These are phyloP conservation scores for Heliconius nattereri DNA, from an alignment of 1,140 invertebrate genomes.

Conservation along the genomic window DNA sequence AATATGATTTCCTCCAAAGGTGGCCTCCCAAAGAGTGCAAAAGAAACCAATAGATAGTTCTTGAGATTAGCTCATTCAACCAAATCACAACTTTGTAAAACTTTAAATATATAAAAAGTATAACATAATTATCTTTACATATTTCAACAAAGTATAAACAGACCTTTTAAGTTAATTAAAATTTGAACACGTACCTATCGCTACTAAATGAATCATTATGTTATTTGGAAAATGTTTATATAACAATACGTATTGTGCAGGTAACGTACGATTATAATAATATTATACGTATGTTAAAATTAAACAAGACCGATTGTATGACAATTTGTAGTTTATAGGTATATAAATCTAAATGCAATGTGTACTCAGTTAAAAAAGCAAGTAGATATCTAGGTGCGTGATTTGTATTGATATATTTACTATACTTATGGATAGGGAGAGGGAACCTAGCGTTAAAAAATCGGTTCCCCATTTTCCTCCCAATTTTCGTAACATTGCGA, in stretches of 20 bases:
- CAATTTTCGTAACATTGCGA: too few relatives aligned
- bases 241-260: not conserved
- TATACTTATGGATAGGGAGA: too few relatives aligned
- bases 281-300: not conserved
- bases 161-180: not conserved
- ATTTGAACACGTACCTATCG: not conserved
- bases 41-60: too few relatives aligned
- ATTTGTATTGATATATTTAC: too few relatives aligned
- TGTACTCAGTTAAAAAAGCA: not conserved
- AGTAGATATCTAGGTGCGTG: not conserved
- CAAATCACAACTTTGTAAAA: too few relatives aligned
- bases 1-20: too few relatives aligned
- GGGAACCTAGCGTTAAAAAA: too few relatives aligned
- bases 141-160: not conserved
- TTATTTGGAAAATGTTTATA: conserved; percentile 3
- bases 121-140: not conserved
- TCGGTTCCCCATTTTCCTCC: too few relatives aligned
- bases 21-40: too few relatives aligned
- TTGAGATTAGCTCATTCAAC: too few relatives aligned
- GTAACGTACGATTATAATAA: not conserved
- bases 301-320: not conserved
- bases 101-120: too few relatives aligned
- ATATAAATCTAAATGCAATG: not conserved
- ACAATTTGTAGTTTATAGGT: not conserved
- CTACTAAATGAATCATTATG: not conserved